Evolutionary conservation across 2,797 vertebrate genomes (phyloP), one percentile per base, ranked within the genome.

Genomic region (Sitta carolinensis): DNA sequence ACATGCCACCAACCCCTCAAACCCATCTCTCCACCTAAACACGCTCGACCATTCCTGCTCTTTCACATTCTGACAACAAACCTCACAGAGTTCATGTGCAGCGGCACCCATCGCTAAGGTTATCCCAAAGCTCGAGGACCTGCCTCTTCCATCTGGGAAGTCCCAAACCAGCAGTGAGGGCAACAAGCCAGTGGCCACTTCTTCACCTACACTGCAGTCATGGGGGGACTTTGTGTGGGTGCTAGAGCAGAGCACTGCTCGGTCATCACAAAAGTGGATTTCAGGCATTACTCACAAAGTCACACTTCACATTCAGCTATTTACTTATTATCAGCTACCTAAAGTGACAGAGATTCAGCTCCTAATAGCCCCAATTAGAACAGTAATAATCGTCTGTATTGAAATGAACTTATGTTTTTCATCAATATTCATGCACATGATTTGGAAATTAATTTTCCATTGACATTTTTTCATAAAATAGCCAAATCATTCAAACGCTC

Each of bases 361-460:
- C 78, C 50, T 90, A 92, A 91, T 82, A 87, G 82, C 57, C 61
- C 87, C 50, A 91, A 85, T 95, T 96, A 94, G 58, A 84, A 57
- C 42, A 43, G 52, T 50, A 93, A 89, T 90, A 88, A 94, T 93
- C 1, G 0, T 30, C 57, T 50, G 38, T 73, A 79, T 83, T 80
- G 86, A 89, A 85, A 4, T 64, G 42, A 83, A 86, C 59, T 75
- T 58, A 82, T 2, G 11, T 5, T 89, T 94, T 87, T 38, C 78
- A 94, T 93, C 90, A 86, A 84, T 94, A 96, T 86, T 95, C 86
- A 89, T 54, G n/a, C 54, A 83, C 87, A 67, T 58, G 76, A 85
- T 50, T 95, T 72, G 73, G 86, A 92, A 93, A 93, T 89, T 95
- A 90, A 94, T 92, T 95, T 95, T 34, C 45, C 88, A 85, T 72